phyloP scores from a whole-genome alignment of 2,797 vertebrate genomes.

The Enteromius viviparus region DNA sequence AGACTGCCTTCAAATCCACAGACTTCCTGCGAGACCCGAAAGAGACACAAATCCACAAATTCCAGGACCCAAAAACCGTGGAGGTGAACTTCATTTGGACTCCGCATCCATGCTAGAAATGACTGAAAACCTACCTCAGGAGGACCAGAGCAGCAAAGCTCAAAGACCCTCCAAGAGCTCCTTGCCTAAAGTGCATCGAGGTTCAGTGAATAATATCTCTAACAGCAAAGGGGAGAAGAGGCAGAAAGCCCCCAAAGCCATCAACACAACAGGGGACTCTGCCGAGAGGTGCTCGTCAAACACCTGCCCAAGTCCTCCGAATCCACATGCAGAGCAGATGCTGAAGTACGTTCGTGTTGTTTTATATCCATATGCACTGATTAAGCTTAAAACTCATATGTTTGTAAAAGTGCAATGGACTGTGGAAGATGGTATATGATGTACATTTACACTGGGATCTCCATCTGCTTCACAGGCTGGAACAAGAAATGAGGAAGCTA shows the following conservation, averaged over 20 bases:
- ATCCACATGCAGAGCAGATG: slow-evolving; percentile 74
- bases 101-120: slow-evolving; percentile 61
- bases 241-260: slow-evolving; percentile 73
- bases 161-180: slow-evolving; percentile 68
- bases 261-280: slow-evolving; percentile 71
- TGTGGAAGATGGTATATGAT: neutral
- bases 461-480: slow-evolving; percentile 70
- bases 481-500: slow-evolving; percentile 79
- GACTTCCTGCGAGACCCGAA: slow-evolving; percentile 69
- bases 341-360: slow-evolving; percentile 67
- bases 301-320: slow-evolving; percentile 64
- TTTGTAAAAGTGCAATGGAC: neutral
- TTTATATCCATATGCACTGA: neutral
- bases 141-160: slow-evolving; percentile 75
- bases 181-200: slow-evolving; percentile 74
- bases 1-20: slow-evolving; percentile 81
- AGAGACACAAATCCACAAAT: slow-evolving; percentile 65
- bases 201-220: slow-evolving; percentile 68
- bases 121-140: slow-evolving; percentile 77
- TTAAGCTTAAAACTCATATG: neutral
- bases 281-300: slow-evolving; percentile 66
- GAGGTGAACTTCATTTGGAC: slow-evolving; percentile 60
- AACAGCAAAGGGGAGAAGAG: slow-evolving; percentile 77
- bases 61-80: slow-evolving; percentile 60
- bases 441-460: neutral